These are phyloP conservation scores for Trichonephila inaurata DNA, from an alignment of 1,140 invertebrate species.

Conservation along the genomic window DNA sequence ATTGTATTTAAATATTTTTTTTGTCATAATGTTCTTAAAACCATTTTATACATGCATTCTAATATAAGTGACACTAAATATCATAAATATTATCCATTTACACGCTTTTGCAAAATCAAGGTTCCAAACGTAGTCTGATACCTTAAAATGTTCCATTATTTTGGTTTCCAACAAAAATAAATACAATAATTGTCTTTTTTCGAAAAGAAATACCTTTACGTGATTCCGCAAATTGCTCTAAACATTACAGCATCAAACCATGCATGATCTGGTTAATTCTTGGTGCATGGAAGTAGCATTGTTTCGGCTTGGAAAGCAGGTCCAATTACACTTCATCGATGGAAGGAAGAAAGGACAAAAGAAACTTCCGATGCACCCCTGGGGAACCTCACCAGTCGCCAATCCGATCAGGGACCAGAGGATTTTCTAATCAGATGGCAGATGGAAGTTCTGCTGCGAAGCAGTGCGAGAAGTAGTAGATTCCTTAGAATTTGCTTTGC, in stretches of 20 bases:
- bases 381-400: neutral
- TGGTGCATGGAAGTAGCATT: conserved; percentile 29
- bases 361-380: neutral
- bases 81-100: no score
- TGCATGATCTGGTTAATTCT: conserved; percentile 63
- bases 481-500: neutral
- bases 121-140: no score
- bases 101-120: no score
- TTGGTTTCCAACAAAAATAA: no score
- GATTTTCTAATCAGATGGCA: conserved; percentile 66
- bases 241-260: neutral
- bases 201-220: neutral
- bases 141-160: no score
- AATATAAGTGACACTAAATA: no score
- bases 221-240: neutral
- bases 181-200: no score
- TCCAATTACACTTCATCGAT: neutral
- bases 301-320: conserved; percentile 1
- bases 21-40: no score
- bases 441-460: conserved; percentile 58
- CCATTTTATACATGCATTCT: no score
- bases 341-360: neutral
- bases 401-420: conserved; percentile 58
- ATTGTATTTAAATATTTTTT: no score
- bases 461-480: conserved; percentile 44